Conservation (phyloP, 2,888 invertebrate species). For the Ommatoiulus sabulosus region DNA sequence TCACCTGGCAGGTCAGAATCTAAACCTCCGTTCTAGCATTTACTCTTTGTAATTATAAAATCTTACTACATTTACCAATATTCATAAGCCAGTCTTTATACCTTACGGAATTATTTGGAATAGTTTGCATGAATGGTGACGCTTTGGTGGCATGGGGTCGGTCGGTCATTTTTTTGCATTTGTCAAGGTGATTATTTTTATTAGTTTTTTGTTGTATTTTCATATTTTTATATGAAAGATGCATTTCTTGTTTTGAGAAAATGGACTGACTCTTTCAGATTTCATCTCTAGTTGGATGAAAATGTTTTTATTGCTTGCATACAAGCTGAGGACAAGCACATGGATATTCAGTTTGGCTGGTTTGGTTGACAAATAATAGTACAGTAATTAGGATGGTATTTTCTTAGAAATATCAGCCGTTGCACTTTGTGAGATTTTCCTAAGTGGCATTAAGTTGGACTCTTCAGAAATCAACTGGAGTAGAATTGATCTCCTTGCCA, state of each 20-base stretch:
- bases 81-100: not conserved
- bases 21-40: not conserved
- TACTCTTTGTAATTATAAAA: slow-evolving; percentile 45
- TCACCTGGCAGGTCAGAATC: slow-evolving; percentile 49
- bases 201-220: not conserved
- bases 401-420: no score
- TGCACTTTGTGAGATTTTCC: no score
- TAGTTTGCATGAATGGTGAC: not conserved
- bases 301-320: not conserved
- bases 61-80: not conserved
- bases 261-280: not conserved
- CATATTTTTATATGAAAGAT: not conserved
- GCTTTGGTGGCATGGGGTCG: slow-evolving; percentile 28
- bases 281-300: no score
- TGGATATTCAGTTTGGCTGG: not conserved
- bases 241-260: not conserved
- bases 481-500: no score
- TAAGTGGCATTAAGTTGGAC: no score
- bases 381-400: no score
- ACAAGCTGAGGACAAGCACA: not conserved
- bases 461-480: no score
- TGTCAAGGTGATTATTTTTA: not conserved
- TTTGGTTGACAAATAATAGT: no score
- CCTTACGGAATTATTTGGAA: not conserved
- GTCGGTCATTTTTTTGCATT: slow-evolving; percentile 8